Evolutionary conservation across 2,113 vertebrate species (phyloP), one percentile per base, ranked within the genome.

Genomic region (Harpagus bidentatus): DNA sequence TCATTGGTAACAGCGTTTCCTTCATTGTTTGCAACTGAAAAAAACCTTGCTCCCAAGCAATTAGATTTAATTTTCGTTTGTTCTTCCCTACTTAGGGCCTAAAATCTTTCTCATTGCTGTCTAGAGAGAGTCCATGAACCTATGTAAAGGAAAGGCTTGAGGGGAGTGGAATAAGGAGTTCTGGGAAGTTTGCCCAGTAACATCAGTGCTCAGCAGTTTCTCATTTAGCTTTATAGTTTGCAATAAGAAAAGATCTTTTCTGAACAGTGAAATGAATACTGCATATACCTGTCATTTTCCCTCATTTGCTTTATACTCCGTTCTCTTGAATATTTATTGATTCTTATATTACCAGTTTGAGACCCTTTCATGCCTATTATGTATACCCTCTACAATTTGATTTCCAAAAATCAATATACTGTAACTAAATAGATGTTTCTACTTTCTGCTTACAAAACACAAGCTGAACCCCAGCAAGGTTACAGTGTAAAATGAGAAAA

Each of bases 271-370:
- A 72, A 93, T 89, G 81, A 95, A 76, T 94, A 48, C 40, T 89
- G 77, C 14, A 17, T 56, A 25, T 83, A 91, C 81, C 81, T 95
- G 89, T 89, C 91, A 90, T 70, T 93, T 89, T 36, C 81, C 29
- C 71, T 79, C 73, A 8, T 91, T 95, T 95, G 58, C 73, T 91
- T 93, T 85, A 62, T 72, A 22, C 14, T 76, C 15, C 0, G 0
- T 61, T 90, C 40, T 86, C 81, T 70, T 93, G 84, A 96, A 96
- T 97, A 95, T 95, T 94, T 95, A 95, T 94, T 73, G 94, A 91
- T 65, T 94, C 70, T 36, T 91, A 2, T 65, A 95, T 94, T 90
- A 80, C 71, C 73, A 94, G 74, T 91, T 52, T 96, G 86, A 95
- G 84, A 90, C 66, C 77, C 16, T 95, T 88, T 85, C 84, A 12